Percentiles rank a stretch among this genome's conserved stretches.
These are phyloP conservation scores for Stenchaetothrips biformis DNA, from an alignment of 2,888 invertebrate species.

Conservation along the genomic window DNA sequence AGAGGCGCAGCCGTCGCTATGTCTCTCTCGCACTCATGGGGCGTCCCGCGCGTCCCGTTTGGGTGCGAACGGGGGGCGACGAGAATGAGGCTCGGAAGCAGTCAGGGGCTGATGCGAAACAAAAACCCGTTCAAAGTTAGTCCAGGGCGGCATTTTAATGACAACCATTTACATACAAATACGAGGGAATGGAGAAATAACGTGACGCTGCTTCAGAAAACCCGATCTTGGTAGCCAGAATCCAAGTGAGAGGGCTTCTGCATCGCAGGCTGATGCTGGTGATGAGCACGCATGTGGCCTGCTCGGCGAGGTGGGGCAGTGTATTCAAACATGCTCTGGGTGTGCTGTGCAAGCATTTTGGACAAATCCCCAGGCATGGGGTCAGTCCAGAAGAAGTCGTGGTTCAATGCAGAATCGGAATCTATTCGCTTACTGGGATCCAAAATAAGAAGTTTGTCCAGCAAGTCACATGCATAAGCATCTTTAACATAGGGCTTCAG, in stretches of 20 bases:
- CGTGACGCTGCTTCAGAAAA: conserved; percentile 56
- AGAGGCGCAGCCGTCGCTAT: too few relatives aligned
- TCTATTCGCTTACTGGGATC: conserved; percentile 86
- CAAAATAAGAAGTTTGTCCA: conserved; percentile 85
- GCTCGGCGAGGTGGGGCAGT: conserved; percentile 70
- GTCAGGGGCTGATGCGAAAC: too few relatives aligned
- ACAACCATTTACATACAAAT: too few relatives aligned
- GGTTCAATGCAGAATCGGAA: conserved; percentile 89
- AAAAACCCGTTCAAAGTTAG: too few relatives aligned
- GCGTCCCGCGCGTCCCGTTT: too few relatives aligned
- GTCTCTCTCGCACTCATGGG: too few relatives aligned
- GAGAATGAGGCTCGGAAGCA: too few relatives aligned
- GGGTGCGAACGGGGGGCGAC: too few relatives aligned
- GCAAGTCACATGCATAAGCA: conserved; percentile 83
- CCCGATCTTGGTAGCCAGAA: conserved; percentile 79
- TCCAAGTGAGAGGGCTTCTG: conserved; percentile 56
- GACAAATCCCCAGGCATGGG: conserved; percentile 90
- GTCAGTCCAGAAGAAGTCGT: conserved; percentile 98
- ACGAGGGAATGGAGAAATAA: too few relatives aligned
- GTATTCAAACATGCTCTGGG: conserved; percentile 92
- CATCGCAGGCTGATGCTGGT: conserved; percentile 51
- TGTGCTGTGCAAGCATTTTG: conserved; percentile 87
- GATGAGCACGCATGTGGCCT: conserved; percentile 63
- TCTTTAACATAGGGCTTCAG: conserved; percentile 87
- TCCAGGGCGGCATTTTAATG: too few relatives aligned